Base-by-base conservation (phyloP, 2,113 vertebrate genomes). In the Anolis sagrei region DNA sequence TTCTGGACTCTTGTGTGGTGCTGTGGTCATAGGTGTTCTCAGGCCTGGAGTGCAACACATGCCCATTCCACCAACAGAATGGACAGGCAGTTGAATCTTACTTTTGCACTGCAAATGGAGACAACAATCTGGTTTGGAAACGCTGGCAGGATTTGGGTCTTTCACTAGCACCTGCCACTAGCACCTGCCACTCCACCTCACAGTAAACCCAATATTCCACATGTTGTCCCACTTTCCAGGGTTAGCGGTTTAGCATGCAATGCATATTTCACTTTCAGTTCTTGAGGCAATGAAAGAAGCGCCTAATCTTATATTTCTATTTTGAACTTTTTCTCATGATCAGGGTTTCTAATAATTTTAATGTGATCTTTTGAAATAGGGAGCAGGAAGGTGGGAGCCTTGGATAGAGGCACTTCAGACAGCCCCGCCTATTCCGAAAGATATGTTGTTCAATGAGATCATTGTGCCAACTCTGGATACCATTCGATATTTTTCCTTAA, bases 401-500 rank as follows among this genome's bases (percentile, higher is more conserved):
- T 98, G 98, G 98, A 94, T 96, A 48, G 96, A 97, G 79, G 94
- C 95, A 87, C 91, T 99, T 29, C 96, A 92, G 85, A 79, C 91
- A 0, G 93, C 96, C 9, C 96, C 95, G 85, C 88, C 97, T n/a
- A 97, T 99, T 81, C 81, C 93, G 85, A 96, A 93, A 82, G 97
- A 98, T 77, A n/a, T 95, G 91, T 89, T 96, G 95, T 98, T 99
- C 91, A 98, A 97, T 86, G 97, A 98, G 93, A 99, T 98, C 92
- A 98, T 98, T 72, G 98, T 98, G 7, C 98, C 98, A n/a, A 98
- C 98, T 70, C 93, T 98, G 92, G 97, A 99, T 93, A 99, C 98
- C 0, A 68, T 98, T 66, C 96, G 97, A 49, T 98, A 97, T 88
- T 97, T 93, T 68, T 92, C 94, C 4, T 88, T 98, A 79, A 98